Percentiles rank a stretch among this genome's conserved stretches.
Conservation (phyloP, 2,888 invertebrate genomes). For the Masnerella sp. region DNA sequence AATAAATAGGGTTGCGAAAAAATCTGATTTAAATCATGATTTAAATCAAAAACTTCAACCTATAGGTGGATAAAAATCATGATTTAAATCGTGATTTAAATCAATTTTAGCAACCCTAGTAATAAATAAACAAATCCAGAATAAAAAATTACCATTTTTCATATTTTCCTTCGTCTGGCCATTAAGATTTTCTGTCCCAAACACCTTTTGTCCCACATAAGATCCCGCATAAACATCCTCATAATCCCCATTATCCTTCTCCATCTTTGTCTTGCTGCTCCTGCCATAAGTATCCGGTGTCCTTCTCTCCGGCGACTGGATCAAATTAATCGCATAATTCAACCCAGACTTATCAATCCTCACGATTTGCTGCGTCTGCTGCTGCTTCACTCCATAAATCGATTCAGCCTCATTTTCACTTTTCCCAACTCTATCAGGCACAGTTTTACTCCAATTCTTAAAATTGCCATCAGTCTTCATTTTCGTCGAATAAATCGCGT, state of each 20-base stretch:
- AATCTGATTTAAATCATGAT: too few species aligned
- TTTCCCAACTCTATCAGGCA: too few species aligned
- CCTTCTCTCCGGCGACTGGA: conserved; percentile 81
- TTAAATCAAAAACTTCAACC: too few species aligned
- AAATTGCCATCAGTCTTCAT: too few species aligned
- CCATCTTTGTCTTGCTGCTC: conserved; percentile 74
- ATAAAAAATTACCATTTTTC: too few species aligned
- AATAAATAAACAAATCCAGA: too few species aligned
- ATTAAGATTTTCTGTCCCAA: too few species aligned
- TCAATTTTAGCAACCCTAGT: too few species aligned
- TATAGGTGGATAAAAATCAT: too few species aligned
- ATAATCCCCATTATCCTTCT: conserved; percentile 81
- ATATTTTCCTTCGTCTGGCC: too few species aligned
- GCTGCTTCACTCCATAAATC: conserved; percentile 74
- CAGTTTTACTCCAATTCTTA: conserved; percentile 71
- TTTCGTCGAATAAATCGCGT: conserved; percentile 84
- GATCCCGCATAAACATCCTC: conserved; percentile 84
- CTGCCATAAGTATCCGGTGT: conserved; percentile 90
- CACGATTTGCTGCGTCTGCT: conserved; percentile 76
- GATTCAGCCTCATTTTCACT: too few species aligned
- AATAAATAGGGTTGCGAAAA: conserved; percentile 89
- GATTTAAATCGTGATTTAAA: too few species aligned
- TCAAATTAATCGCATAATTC: conserved; percentile 74
- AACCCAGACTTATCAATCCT: conserved; percentile 74
- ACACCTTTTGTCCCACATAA: conserved; percentile 72